Evolutionary conservation across 2,888 invertebrate species (phyloP).

Genomic region (Cheilosia pagana): DNA sequence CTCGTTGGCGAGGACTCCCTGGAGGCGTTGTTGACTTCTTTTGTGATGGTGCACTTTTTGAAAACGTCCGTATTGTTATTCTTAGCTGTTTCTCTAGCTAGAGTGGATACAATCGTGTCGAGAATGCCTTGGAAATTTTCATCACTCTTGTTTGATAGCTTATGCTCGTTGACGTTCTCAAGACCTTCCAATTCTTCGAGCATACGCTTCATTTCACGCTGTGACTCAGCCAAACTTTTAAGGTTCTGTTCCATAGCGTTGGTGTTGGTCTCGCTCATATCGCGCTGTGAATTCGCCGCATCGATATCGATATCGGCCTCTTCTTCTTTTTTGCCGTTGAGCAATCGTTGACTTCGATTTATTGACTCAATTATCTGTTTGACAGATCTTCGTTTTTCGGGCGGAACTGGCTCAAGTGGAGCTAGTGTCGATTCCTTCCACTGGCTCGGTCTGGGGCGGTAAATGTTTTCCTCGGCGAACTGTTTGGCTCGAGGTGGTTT

Average conservation of each 20-base stretch:
- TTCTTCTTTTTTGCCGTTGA: slow-evolving; percentile 77
- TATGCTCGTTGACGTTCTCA: slow-evolving; percentile 56
- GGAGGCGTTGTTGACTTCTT: slow-evolving; percentile 77
- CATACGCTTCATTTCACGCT: slow-evolving; percentile 76
- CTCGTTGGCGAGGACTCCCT: slow-evolving; percentile 82
- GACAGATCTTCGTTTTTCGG: slow-evolving; percentile 80
- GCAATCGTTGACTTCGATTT: slow-evolving; percentile 81
- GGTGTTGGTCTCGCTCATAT: slow-evolving; percentile 54
- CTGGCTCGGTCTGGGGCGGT: slow-evolving; percentile 59
- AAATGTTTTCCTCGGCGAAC: slow-evolving; percentile 50
- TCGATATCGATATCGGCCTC: slow-evolving; percentile 44
- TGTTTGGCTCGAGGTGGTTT: slow-evolving; percentile 59
- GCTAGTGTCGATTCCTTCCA: slow-evolving; percentile 78
- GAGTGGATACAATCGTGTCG: slow-evolving; percentile 55
- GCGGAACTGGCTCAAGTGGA: slow-evolving; percentile 76
- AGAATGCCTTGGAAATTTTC: slow-evolving; percentile 66
- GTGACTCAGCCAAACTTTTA: slow-evolving; percentile 75
- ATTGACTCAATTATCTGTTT: slow-evolving; percentile 83
- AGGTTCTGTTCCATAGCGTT: slow-evolving; percentile 72
- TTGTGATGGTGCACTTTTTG: slow-evolving; percentile 80
- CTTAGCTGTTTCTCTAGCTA: slow-evolving; percentile 57
- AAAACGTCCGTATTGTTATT: slow-evolving; percentile 77
- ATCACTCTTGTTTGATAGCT: slow-evolving; percentile 59
- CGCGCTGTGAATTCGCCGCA: slow-evolving; percentile 45
- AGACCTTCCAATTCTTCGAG: slow-evolving; percentile 75